phyloP scores from a whole-genome alignment of 2,888 invertebrate genomes.

The Agrotis puta region DNA sequence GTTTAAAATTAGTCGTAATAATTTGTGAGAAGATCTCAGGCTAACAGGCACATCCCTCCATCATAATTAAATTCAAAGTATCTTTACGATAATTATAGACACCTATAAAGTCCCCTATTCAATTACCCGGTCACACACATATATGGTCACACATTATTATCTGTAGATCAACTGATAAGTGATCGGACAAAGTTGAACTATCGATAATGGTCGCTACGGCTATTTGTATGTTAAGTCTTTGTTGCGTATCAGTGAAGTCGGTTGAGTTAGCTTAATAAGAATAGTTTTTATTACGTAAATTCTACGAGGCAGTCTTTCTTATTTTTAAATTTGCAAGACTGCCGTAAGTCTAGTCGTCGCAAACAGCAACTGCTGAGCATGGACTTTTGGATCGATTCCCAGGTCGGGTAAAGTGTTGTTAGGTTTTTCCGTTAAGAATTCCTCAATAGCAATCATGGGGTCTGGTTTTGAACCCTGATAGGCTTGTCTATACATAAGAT shows the following conservation, averaged over 20 bases:
- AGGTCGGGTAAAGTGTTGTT: no score
- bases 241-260: background rate
- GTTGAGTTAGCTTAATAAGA: background rate
- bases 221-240: constrained; percentile 26
- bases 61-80: constrained; percentile 5
- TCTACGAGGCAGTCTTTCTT: background rate
- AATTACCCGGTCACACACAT: constrained; percentile 8
- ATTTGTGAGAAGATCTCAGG: background rate
- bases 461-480: no score
- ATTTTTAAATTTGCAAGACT: no score
- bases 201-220: constrained; percentile 15
- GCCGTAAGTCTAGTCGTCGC: no score
- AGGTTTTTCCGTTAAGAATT: no score
- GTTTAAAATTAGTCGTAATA: constrained; percentile 3
- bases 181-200: constrained; percentile 16
- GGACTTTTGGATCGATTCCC: no score
- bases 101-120: constrained; percentile 14
- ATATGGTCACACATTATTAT: constrained; percentile 19
- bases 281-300: background rate
- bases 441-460: no score
- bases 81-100: background rate
- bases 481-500: no score
- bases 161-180: constrained; percentile 30
- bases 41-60: no score
- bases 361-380: no score